A percentile compares a stretch with the other conserved stretches of the same genome.
Conservation (phyloP, 2,888 invertebrate species). For the Drosophila melanosoma region DNA sequence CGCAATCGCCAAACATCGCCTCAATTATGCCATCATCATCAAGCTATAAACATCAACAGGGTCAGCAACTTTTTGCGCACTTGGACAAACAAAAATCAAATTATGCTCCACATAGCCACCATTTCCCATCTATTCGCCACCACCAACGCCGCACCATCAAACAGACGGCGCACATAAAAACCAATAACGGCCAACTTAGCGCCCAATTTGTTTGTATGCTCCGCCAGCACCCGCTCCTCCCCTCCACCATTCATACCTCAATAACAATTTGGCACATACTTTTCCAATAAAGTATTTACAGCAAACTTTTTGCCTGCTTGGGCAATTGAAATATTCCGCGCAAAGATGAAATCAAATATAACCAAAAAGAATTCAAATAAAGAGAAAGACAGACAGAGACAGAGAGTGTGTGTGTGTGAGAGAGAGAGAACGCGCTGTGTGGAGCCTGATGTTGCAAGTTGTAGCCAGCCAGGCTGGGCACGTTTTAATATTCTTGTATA, state of each 20-base stretch:
- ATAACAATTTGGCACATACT: conserved; percentile 82
- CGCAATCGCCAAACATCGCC: conserved; percentile 41
- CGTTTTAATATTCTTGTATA: conserved; percentile 82
- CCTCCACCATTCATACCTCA: conserved; percentile 25
- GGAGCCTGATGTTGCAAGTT: conserved; percentile 40
- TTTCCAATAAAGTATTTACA: conserved; percentile 80
- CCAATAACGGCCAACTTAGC: conserved; percentile 79
- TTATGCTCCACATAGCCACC: conserved; percentile 45
- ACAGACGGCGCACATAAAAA: conserved; percentile 60
- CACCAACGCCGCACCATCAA: not conserved
- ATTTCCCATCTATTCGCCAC: not conserved
- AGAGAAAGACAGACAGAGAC: not conserved
- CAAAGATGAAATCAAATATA: conserved; percentile 55
- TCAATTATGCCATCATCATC: conserved; percentile 72
- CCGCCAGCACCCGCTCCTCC: conserved; percentile 1
- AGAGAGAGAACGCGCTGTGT: not conserved
- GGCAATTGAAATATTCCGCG: conserved; percentile 74
- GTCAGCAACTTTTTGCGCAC: conserved; percentile 59
- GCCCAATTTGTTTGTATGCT: conserved; percentile 76
- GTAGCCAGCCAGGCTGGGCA: conserved; percentile 52
- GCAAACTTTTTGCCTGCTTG: conserved; percentile 49
- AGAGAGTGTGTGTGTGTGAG: not conserved
- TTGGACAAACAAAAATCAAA: conserved; percentile 65
- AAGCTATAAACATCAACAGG: conserved; percentile 57
- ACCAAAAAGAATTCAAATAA: conserved; percentile 20